Evolutionary conservation across 2,797 vertebrate species (phyloP).

Genomic region (Leucoraja ocellata): DNA sequence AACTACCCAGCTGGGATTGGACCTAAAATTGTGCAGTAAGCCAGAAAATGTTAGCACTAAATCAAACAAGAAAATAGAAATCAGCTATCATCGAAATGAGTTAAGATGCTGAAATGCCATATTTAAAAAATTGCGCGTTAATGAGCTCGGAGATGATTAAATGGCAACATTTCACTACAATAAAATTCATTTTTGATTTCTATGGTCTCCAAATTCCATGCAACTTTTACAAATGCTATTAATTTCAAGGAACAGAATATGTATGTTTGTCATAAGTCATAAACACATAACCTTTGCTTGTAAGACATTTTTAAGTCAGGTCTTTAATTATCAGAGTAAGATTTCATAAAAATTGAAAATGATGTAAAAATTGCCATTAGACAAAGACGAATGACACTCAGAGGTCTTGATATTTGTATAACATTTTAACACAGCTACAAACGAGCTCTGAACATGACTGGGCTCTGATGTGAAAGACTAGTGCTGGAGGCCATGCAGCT

Average conservation of each 20-base stretch:
- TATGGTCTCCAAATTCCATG: neutral
- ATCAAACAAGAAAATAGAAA: no score
- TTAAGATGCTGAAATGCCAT: no score
- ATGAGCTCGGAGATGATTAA: neutral
- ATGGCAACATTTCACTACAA: neutral
- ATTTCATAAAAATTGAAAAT: neutral
- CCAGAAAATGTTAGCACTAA: no score
- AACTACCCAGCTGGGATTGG: no score
- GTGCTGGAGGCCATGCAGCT: neutral
- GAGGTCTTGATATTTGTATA: neutral
- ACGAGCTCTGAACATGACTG: neutral
- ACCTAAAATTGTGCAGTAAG: no score
- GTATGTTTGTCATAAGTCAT: neutral
- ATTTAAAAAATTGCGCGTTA: neutral
- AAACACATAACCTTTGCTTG: neutral
- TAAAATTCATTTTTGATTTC: neutral
- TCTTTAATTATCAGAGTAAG: neutral
- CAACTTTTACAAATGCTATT: neutral
- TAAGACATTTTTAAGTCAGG: neutral
- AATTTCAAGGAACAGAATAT: neutral
- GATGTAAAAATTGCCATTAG: neutral
- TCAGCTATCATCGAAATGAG: no score
- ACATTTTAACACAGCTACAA: neutral
- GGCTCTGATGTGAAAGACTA: neutral
- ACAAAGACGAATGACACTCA: neutral